Evolutionary conservation across 1,140 invertebrate species (phyloP).

Genomic region (Meloidogyne hapla): DNA sequence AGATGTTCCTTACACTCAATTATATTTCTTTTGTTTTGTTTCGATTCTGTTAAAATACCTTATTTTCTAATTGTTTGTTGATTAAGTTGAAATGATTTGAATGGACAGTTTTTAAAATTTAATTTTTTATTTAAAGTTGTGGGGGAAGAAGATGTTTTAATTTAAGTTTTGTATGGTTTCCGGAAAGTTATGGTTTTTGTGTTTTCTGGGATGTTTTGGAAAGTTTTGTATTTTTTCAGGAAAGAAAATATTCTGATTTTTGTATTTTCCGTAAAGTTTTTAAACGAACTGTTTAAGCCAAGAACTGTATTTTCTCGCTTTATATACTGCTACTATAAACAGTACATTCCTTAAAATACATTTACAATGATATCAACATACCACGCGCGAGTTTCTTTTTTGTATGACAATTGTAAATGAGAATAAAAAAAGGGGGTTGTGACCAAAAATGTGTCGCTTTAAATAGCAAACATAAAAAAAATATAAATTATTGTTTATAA

Average conservation of each 20-base stretch:
- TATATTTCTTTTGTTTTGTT: not conserved
- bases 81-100: not conserved
- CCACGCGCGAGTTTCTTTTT: not conserved
- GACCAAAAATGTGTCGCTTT: not conserved
- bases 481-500: conserved; percentile 2
- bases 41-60: not conserved
- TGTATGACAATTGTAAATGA: not conserved
- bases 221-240: not conserved
- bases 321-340: too few species aligned
- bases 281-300: too few species aligned
- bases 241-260: not conserved
- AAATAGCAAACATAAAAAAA: not conserved
- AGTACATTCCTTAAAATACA: too few species aligned
- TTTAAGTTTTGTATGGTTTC: too few species aligned
- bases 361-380: too few species aligned
- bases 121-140: not conserved
- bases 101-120: not conserved
- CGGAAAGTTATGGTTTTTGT: too few species aligned
- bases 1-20: not conserved
- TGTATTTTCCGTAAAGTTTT: too few species aligned
- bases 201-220: not conserved
- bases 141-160: not conserved
- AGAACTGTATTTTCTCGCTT: too few species aligned
- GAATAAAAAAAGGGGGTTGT: not conserved
- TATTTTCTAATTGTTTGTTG: not conserved